These are phyloP conservation scores for Harmothoe impar DNA, from an alignment of 2,888 invertebrate genomes.

Conservation along the genomic window DNA sequence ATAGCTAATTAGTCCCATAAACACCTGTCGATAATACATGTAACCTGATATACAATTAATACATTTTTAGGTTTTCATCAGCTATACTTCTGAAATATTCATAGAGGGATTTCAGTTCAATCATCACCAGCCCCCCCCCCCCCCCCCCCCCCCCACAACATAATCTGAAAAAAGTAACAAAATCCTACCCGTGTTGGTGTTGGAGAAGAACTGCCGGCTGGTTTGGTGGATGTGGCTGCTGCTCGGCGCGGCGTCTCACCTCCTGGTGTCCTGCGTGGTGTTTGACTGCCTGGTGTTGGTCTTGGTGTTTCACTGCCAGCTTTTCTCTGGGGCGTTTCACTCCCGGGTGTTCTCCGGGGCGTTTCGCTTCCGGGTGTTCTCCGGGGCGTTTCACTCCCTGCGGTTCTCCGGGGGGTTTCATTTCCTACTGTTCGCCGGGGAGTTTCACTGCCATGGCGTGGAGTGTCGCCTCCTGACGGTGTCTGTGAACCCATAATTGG, in stretches of 20 bases:
- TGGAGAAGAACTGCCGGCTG: constrained; percentile 17
- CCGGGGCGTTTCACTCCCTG: neutral
- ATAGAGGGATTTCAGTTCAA: too few relatives aligned
- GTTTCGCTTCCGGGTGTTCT: neutral
- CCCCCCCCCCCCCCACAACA: too few relatives aligned
- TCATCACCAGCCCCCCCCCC: too few relatives aligned
- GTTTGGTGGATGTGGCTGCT: constrained; percentile 37
- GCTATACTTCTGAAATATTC: too few relatives aligned
- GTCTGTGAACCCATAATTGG: neutral
- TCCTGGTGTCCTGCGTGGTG: neutral
- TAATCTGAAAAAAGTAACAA: too few relatives aligned
- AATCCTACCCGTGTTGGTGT: constrained; percentile 52
- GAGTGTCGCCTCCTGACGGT: constrained; percentile 14
- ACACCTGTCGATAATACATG: too few relatives aligned
- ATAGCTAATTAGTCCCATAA: too few relatives aligned
- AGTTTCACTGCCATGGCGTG: neutral
- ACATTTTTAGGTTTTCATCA: too few relatives aligned
- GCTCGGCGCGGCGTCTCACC: neutral
- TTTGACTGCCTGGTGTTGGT: neutral
- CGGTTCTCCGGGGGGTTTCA: neutral
- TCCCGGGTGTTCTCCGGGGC: neutral
- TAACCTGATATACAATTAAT: too few relatives aligned
- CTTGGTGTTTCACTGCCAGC: neutral
- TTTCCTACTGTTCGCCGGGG: neutral
- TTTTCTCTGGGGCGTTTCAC: neutral